Base-by-base conservation (phyloP, 2,888 invertebrate species). In the Papilio elwesi region DNA sequence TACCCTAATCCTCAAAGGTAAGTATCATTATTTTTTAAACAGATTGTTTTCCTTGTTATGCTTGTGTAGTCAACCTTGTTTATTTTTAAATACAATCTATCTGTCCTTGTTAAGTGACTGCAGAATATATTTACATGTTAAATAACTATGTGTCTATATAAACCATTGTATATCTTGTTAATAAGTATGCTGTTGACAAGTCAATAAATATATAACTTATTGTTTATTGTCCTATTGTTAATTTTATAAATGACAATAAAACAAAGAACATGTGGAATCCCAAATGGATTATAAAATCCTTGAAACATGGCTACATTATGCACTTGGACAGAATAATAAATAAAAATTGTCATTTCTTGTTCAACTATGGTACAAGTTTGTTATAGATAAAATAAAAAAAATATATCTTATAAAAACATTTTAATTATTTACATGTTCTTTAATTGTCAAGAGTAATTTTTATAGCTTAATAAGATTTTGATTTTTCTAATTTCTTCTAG, bases 1-100 rank as follows among this genome's bases (percentile, higher is more conserved):
- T 99, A 99, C 89, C 99, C 99, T 0, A 99, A 99, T 90, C 98
- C 99, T n/a, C 96, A 97, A 85, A 98, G 98, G 98, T 97, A 76
- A 72, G 70, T 49, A 16, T 16, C 53, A 64, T 52, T 53, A 73
- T 63, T 69, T 12, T 57, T 48, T 16, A 36, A 53, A 16, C 49
- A 38, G 15, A 12, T 38, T 11, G 59, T 9, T 66, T 67, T 55
- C 12, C 11, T 63, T 15, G 55, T 38, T 26, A 68, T 67, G 73
- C 73, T 55, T 49, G 38, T n/a, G 16, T n/a, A 63, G 53, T 64
- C 55, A 63, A 47, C 63, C 12, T 73, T 68, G 48, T 68, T 55
- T 55, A 64, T n/a, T 12, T n/a, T 53, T 47, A 53, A 52, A 47
- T 15, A 47, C 8, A 52, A 68, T 47, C 38, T 59, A 36, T 62